Conservation (phyloP, 2,113 vertebrate species). For the Machaerirhynchus nigripectus region DNA sequence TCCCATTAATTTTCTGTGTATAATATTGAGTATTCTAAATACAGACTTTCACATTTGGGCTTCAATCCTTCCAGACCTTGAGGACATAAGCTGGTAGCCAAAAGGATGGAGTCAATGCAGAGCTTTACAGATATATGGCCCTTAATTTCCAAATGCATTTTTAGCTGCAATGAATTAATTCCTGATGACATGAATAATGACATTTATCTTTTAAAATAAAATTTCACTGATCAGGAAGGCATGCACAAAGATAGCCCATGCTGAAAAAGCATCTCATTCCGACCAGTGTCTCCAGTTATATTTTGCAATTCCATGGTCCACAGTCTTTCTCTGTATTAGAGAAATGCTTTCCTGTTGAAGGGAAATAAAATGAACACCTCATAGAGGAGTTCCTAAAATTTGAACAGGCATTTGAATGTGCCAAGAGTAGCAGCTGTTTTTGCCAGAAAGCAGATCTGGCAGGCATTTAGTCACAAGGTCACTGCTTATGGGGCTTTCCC, state of each 20-base stretch:
- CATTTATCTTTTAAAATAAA: constrained; percentile 2
- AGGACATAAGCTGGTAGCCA: neutral
- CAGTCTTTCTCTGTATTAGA: constrained; percentile 25
- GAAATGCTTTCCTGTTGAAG: constrained; percentile 27
- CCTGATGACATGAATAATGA: neutral
- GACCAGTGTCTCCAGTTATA: neutral
- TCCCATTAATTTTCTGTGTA: neutral
- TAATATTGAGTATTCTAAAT: neutral
- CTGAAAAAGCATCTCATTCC: neutral
- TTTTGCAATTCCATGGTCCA: constrained; percentile 1
- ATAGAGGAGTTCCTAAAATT: constrained; percentile 57
- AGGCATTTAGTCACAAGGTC: constrained; percentile 64
- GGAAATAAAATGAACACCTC: constrained; percentile 61
- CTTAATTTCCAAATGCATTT: neutral
- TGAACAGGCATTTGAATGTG: constrained; percentile 31
- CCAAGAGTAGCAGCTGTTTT: constrained; percentile 70
- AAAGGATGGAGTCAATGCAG: neutral
- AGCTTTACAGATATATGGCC: neutral
- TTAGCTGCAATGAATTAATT: neutral
- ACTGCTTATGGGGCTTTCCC: constrained; percentile 62
- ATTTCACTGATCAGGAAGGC: neutral
- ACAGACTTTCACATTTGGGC: neutral
- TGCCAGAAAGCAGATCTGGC: constrained; percentile 65
- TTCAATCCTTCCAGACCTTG: neutral
- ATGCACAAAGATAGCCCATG: constrained; percentile 13